phyloP scores from a whole-genome alignment of 2,113 vertebrate species.

The Maccullochella peelii region DNA sequence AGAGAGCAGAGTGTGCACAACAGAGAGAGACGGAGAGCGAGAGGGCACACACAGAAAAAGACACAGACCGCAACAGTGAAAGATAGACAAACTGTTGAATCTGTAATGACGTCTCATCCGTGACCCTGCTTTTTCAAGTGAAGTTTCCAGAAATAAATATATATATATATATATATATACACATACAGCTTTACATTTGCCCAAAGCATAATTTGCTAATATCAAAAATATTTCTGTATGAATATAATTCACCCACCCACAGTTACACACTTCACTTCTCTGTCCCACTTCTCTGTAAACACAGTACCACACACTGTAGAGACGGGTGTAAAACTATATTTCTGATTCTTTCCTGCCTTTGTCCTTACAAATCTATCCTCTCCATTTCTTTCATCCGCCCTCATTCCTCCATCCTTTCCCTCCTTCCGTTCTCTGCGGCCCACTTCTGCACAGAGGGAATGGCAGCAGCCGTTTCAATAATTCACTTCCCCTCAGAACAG shows the following conservation, averaged over 20 bases:
- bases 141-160: not conserved
- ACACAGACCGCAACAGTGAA: not conserved
- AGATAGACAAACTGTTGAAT: conserved; percentile 26
- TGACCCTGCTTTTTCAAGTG: not conserved
- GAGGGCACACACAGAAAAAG: conserved; percentile 28
- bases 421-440: conserved; percentile 72
- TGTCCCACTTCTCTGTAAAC: conserved; percentile 13
- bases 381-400: conserved; percentile 63
- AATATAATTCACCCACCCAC: too few species aligned
- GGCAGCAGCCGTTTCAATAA: conserved; percentile 77
- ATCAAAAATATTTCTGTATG: not conserved
- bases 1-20: not conserved
- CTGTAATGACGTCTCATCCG: conserved; percentile 25
- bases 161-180: too few species aligned
- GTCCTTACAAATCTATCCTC: conserved; percentile 61
- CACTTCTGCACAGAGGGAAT: conserved; percentile 72
- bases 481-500: conserved; percentile 78
- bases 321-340: conserved; percentile 33
- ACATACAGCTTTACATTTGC: not conserved
- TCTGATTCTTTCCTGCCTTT: conserved; percentile 30
- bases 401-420: conserved; percentile 46
- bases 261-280: not conserved
- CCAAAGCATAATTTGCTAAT: not conserved
- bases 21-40: conserved; percentile 3
- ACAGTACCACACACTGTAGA: not conserved